Evolutionary conservation across 2,797 vertebrate species (phyloP), one percentile per base, ranked within the genome.

Genomic region (Erpetoichthys calabaricus): DNA sequence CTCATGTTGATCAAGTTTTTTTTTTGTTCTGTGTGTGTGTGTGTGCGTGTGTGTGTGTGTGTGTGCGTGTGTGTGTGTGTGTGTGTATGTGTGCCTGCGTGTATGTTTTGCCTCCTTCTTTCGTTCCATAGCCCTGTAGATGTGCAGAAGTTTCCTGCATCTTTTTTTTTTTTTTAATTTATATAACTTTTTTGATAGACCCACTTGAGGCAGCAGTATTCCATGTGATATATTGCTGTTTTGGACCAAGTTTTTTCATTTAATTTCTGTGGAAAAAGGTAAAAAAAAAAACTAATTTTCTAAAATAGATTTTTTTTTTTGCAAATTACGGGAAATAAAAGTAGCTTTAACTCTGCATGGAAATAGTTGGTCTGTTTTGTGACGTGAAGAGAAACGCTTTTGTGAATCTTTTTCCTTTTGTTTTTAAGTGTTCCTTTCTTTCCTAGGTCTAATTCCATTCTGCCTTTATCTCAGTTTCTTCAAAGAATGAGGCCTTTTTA

Each of bases 141-240:
- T 44, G 56, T 67, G 65, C 74, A 67, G 4, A 53, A 61, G 60
- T 75, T 76, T 68, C 68, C 56, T 65, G 59, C 67, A 64, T 0
- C 58, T 73, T 63, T 74, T 68, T 70, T 25, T 25, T 25, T 25
- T 1, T 25, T n/a, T 1, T 25, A 25, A 69, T 77, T 72, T 73
- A 60, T 63, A 4, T 57, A 64, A 64, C 65, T 61, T 56, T 68
- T 69, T 69, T 61, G 57, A 65, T 57, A 60, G 65, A 67, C 62
- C 60, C 56, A 59, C 65, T 5, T 42, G 7, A 0, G 9, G 64
- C 67, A 56, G 43, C 61, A 0, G 0, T 61, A 4, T 59, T 74
- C 59, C 68, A 55, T 3, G 0, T 2, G 8, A 56, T 3, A 55
- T 65, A 64, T 63, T 66, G 55, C 6, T 25, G 8, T 52, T 61